Conservation (phyloP, 92 coral and sea anemone genomes). For the Zoanthus sansibaricus region DNA sequence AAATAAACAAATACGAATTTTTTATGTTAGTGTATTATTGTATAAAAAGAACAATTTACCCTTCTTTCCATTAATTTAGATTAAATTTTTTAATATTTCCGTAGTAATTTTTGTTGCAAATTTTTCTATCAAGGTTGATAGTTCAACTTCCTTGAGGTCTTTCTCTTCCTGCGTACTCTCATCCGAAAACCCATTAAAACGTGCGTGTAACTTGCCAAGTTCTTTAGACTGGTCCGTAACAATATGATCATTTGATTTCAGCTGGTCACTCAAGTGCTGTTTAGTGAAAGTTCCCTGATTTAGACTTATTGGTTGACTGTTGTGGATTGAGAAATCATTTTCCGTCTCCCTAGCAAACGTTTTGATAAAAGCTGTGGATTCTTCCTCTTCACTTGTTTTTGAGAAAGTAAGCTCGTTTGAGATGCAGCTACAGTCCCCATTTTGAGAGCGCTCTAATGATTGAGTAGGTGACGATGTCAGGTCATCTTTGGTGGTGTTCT, state of each 20-base stretch:
- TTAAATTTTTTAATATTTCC: constrained; percentile 18
- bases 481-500: background rate
- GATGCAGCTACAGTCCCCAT: background rate
- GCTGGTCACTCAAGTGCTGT: background rate
- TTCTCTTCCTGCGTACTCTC: background rate
- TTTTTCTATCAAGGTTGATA: background rate
- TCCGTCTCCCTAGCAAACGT: background rate
- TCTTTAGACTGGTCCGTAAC: background rate
- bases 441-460: background rate
- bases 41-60: background rate
- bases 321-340: background rate
- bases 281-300: background rate
- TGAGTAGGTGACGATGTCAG: background rate
- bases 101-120: constrained; percentile 12
- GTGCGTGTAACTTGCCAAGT: background rate
- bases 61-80: background rate
- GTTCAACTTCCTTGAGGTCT: background rate
- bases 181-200: background rate
- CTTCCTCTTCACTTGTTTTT: background rate
- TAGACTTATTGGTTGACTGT: background rate
- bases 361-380: background rate
- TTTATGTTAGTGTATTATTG: background rate
- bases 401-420: background rate
- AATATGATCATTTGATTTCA: background rate
- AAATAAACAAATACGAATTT: background rate